phyloP scores from a whole-genome alignment of 2,888 invertebrate genomes.

The Gibbula magus region DNA sequence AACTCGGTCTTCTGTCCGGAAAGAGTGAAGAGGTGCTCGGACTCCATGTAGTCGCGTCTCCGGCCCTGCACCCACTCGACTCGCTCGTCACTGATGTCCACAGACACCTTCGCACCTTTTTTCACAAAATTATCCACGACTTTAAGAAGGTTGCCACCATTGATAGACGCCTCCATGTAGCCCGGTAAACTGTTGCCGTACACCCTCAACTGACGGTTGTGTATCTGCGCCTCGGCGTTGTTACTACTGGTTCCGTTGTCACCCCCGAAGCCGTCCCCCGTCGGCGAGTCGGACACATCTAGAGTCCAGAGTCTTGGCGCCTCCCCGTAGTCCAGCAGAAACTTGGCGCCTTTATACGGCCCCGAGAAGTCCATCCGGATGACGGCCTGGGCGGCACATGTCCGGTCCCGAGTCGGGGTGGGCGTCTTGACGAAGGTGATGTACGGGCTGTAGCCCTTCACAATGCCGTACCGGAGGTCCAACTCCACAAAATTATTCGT shows the following conservation, averaged over 20 bases:
- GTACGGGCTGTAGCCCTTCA: slow-evolving; percentile 70
- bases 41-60: slow-evolving; percentile 64
- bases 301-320: slow-evolving; percentile 70
- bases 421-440: slow-evolving; percentile 66
- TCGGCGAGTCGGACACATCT: slow-evolving; percentile 68
- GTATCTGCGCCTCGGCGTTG: slow-evolving; percentile 71
- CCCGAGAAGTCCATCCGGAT: slow-evolving; percentile 67
- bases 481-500: slow-evolving; percentile 59
- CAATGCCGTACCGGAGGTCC: slow-evolving; percentile 65
- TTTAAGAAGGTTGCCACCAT: slow-evolving; percentile 69
- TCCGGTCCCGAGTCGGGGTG: slow-evolving; percentile 30
- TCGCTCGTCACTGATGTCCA: slow-evolving; percentile 65
- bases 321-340: slow-evolving; percentile 65
- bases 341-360: slow-evolving; percentile 59
- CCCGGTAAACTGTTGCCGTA: slow-evolving; percentile 71
- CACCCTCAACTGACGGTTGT: slow-evolving; percentile 70
- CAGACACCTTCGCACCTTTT: slow-evolving; percentile 55
- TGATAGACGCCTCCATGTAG: slow-evolving; percentile 67
- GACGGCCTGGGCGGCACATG: slow-evolving; percentile 69
- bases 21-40: slow-evolving; percentile 67
- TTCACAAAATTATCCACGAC: slow-evolving; percentile 67
- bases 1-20: slow-evolving; percentile 61
- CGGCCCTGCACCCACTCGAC: slow-evolving; percentile 62
- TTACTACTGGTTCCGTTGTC: slow-evolving; percentile 66
- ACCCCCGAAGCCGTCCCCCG: slow-evolving; percentile 70